A percentile compares a stretch with the other conserved stretches of the same genome.
phyloP scores from a whole-genome alignment of 2,113 vertebrate species.

The Larimichthys crocea region DNA sequence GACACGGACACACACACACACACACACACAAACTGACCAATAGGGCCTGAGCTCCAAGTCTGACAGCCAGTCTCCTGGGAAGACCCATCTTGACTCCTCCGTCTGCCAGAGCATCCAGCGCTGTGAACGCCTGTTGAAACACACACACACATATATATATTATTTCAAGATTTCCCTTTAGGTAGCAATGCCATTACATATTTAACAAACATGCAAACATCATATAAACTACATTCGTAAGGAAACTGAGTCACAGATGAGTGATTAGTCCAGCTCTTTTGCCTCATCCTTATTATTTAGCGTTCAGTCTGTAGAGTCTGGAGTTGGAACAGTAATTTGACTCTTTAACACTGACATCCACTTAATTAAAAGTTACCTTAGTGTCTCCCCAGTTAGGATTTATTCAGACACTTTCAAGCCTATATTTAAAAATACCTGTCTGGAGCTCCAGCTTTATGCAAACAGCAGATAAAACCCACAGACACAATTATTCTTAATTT shows the following conservation, averaged over 20 bases:
- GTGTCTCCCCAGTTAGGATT: neutral
- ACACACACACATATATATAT: constrained; percentile 7
- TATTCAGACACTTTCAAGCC: neutral
- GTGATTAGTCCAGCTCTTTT: neutral
- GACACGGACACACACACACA: neutral
- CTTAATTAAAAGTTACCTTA: neutral
- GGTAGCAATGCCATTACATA: neutral
- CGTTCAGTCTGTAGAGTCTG: neutral
- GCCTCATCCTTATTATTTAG: neutral
- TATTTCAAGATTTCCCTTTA: neutral
- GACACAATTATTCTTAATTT: constrained; percentile 41
- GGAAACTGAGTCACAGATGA: neutral
- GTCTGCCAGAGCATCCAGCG: constrained; percentile 94
- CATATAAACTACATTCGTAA: neutral
- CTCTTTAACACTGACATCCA: neutral
- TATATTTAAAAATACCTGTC: neutral
- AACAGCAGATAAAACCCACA: constrained; percentile 22
- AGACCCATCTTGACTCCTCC: constrained; percentile 99
- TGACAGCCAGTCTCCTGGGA: constrained; percentile 92
- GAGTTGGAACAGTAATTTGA: neutral
- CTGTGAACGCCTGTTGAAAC: constrained; percentile 91
- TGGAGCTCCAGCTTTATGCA: neutral
- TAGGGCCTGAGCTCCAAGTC: constrained; percentile 95
- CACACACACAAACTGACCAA: constrained; percentile 85
- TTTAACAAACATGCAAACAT: neutral